A percentile compares a stretch with the other conserved stretches of the same genome.
phyloP scores from a whole-genome alignment of 2,888 invertebrate genomes.

The Coelogynopora nodosa region DNA sequence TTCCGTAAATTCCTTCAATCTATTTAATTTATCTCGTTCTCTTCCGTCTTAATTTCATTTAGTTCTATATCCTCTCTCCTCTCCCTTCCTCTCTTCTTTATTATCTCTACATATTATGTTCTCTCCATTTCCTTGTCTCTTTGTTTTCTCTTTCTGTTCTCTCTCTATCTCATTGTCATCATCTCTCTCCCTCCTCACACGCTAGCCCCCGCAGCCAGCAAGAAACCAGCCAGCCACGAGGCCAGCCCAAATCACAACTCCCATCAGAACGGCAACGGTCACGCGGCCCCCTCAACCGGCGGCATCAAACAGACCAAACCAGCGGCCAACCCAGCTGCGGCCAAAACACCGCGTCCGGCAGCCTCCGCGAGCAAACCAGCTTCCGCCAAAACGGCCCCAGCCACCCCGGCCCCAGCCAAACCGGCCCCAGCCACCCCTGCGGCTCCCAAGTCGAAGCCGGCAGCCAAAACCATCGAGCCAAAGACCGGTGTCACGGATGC shows the following conservation, averaged over 20 bases:
- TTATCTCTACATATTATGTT: too few relatives aligned
- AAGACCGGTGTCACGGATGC: too few relatives aligned
- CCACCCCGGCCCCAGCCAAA: neutral
- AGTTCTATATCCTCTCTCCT: too few relatives aligned
- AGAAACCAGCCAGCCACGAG: neutral
- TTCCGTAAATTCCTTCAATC: too few relatives aligned
- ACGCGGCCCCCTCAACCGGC: neutral
- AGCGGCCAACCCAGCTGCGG: neutral
- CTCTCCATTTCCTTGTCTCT: too few relatives aligned
- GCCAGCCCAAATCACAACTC: neutral
- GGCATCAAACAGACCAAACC: neutral
- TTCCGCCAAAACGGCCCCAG: neutral
- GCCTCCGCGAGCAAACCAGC: neutral
- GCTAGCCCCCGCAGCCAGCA: neutral
- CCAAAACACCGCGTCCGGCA: neutral
- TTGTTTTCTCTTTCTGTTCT: neutral
- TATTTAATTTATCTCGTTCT: too few relatives aligned
- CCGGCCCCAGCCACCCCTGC: neutral
- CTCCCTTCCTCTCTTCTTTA: too few relatives aligned
- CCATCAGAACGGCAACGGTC: neutral
- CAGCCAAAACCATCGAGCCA: too few relatives aligned
- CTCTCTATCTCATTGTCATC: neutral
- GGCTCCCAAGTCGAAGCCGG: neutral
- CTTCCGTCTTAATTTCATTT: too few relatives aligned
- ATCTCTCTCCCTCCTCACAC: neutral